phyloP scores from a whole-genome alignment of 2,113 vertebrate genomes.

The Lathamus discolor region DNA sequence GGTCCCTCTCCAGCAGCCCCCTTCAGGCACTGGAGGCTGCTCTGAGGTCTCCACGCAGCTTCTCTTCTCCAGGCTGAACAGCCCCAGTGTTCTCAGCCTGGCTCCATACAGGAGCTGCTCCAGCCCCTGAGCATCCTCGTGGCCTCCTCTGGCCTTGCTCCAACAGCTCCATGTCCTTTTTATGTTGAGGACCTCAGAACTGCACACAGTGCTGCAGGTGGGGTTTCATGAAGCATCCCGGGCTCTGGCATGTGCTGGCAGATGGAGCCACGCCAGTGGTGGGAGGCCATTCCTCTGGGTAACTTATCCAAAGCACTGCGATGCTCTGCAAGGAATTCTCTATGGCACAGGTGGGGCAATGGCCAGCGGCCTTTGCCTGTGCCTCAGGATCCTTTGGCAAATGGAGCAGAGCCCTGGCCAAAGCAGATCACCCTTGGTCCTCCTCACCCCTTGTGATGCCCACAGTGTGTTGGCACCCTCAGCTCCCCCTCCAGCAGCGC shows the following conservation, averaged over 20 bases:
- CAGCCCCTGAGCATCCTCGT: background rate
- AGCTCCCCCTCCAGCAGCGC: no score
- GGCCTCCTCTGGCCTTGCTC: background rate
- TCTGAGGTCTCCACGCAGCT: background rate
- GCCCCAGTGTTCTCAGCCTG: background rate
- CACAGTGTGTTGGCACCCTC: background rate
- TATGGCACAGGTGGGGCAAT: rapidly evolving
- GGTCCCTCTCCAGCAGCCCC: background rate
- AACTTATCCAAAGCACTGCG: background rate
- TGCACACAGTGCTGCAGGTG: background rate
- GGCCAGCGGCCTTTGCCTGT: background rate
- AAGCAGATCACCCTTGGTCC: rapidly evolving
- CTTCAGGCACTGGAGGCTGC: background rate
- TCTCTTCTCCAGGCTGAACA: background rate
- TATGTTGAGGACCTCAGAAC: background rate
- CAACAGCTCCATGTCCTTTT: background rate
- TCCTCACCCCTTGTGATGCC: rapidly evolving
- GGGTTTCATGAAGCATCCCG: background rate
- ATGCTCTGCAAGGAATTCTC: background rate
- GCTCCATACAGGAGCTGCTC: background rate
- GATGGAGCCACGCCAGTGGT: rapidly evolving
- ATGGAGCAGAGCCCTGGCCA: rapidly evolving
- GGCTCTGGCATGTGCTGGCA: rapidly evolving
- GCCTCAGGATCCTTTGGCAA: background rate
- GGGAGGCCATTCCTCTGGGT: rapidly evolving